Evolutionary conservation across 2,797 vertebrate species (phyloP).

Genomic region (Acomys russatus): DNA sequence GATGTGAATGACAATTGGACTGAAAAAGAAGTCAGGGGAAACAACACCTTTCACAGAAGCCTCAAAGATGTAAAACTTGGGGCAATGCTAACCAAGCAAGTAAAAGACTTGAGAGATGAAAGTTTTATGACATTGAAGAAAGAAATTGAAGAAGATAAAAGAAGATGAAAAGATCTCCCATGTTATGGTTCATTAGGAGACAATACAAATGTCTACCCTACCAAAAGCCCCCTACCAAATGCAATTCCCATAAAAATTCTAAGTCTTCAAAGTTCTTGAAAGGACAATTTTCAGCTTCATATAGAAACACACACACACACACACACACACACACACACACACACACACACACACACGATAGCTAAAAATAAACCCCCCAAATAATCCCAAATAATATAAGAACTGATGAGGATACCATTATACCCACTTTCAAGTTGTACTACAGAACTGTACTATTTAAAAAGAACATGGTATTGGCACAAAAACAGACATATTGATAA

Average conservation of each 20-base stretch:
- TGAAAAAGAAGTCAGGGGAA: neutral
- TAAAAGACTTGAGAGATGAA: neutral
- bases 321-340: too few relatives aligned
- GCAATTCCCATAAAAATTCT: neutral
- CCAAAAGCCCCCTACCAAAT: neutral
- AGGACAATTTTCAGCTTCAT: neutral
- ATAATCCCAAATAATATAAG: neutral
- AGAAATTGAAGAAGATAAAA: neutral
- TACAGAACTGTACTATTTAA: neutral
- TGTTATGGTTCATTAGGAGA: neutral
- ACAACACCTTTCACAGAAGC: neutral
- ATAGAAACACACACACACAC: neutral
- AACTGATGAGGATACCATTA: neutral
- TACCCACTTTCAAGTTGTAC: neutral
- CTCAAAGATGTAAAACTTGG: neutral
- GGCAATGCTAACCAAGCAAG: neutral
- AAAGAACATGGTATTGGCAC: neutral
- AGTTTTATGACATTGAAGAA: neutral
- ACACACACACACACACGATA: neutral
- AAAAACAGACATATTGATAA: neutral
- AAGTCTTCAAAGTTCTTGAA: neutral
- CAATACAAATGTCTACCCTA: neutral
- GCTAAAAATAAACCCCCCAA: neutral
- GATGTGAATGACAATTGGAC: too few relatives aligned
- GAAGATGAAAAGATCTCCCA: neutral